These are phyloP conservation scores for Caretta caretta DNA, from an alignment of 2,113 vertebrate species.

Conservation along the genomic window DNA sequence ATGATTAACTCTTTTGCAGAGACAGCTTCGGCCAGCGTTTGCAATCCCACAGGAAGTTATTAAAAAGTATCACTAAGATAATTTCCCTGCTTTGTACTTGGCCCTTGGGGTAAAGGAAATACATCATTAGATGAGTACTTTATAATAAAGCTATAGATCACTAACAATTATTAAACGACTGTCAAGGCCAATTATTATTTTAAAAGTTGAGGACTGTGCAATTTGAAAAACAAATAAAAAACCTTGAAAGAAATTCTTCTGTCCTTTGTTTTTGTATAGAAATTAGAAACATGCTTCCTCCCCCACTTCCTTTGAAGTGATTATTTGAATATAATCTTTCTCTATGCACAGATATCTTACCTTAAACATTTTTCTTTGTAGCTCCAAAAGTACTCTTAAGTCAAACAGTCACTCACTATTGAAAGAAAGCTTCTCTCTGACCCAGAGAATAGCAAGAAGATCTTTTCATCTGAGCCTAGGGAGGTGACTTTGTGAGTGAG, in stretches of 20 bases:
- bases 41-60: constrained; percentile 90
- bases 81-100: constrained; percentile 83
- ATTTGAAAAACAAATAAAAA: constrained; percentile 80
- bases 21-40: constrained; percentile 76
- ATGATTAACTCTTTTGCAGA: constrained; percentile 87
- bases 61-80: constrained; percentile 86
- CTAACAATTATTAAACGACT: constrained; percentile 84
- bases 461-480: not conserved
- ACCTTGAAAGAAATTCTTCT: constrained; percentile 70
- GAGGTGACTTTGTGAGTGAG: not conserved
- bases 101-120: constrained; percentile 83
- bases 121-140: constrained; percentile 84
- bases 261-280: constrained; percentile 75
- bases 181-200: constrained; percentile 82
- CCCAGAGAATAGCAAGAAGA: not conserved
- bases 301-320: constrained; percentile 60
- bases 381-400: constrained; percentile 8
- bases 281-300: constrained; percentile 65
- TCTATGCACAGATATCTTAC: constrained; percentile 49
- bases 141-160: constrained; percentile 84
- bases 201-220: constrained; percentile 74
- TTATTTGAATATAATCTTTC: constrained; percentile 64
- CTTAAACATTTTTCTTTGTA: constrained; percentile 29
- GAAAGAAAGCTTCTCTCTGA: not conserved
- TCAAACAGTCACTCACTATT: not conserved